Conservation (phyloP, 2,797 vertebrate genomes). For the Acipenser transmontanus region DNA sequence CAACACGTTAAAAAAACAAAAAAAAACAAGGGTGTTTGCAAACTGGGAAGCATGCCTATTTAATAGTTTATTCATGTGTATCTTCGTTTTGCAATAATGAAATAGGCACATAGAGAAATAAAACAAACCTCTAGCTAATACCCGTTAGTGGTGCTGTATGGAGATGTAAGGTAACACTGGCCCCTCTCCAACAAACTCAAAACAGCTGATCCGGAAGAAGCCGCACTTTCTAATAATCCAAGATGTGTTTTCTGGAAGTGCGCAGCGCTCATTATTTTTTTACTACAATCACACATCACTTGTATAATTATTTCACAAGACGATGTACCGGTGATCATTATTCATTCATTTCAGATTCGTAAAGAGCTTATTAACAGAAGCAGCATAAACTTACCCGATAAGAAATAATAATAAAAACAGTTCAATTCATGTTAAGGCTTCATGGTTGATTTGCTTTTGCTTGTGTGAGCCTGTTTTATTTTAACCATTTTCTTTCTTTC, state of each 20-base stretch:
- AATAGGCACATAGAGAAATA: too few relatives aligned
- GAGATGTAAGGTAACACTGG: neutral
- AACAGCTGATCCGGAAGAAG: too few relatives aligned
- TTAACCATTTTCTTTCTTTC: conserved; percentile 16
- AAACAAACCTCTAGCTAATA: too few relatives aligned
- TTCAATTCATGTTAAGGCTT: neutral
- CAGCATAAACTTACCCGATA: neutral
- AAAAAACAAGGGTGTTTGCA: neutral
- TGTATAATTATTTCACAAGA: too few relatives aligned
- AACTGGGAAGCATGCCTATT: neutral
- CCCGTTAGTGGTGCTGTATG: neutral
- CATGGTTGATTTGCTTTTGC: neutral
- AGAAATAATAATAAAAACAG: neutral
- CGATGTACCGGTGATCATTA: too few relatives aligned
- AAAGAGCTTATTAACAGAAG: neutral
- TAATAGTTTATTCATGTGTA: neutral
- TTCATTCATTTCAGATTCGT: too few relatives aligned
- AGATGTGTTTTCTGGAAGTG: too few relatives aligned
- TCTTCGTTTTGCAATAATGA: too few relatives aligned
- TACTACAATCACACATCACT: too few relatives aligned
- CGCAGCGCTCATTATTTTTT: too few relatives aligned
- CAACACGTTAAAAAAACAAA: conserved; percentile 32
- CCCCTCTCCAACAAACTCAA: neutral
- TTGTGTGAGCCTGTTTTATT: neutral
- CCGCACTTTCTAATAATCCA: too few relatives aligned